Base-by-base conservation (phyloP, 2,797 vertebrate species). In the Danio choprae region DNA sequence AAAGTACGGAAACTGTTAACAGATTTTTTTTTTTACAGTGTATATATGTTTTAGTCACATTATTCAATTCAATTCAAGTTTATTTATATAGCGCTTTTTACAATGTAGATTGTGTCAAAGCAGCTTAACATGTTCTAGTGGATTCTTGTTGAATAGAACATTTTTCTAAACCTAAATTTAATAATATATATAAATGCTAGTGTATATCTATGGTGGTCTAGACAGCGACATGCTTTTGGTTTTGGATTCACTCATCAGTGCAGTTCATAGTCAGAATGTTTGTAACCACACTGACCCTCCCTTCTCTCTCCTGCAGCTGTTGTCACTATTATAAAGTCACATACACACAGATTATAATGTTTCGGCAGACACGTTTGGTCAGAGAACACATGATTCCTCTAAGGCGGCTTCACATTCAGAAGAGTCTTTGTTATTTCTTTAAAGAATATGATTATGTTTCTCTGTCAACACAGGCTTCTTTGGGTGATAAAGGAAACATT, bases 191-290 rank as follows among this genome's bases (percentile, higher is more conserved):
- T n/a, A n/a, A n/a, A n/a, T 46, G 10, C n/a, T n/a, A n/a, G n/a
- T 9, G 10, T 64, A 38, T 20, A 6, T 51, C 22, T 40, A 50
- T 71, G n/a, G 12, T 38, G 7, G 41, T 48, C 12, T 62, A 36
- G 36, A 83, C 38, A 83, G 77, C 84, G 78, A 75, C 79, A 81
- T 88, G 83, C 89, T 81, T 51, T 11, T 86, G 76, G 80, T 86
- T 10, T 36, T 46, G 13, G 9, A 20, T 44, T 11, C 9, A 15
- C 56, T 9, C 40, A 10, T 53, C 6, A 4, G 46, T 5, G 13
- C 2, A 77, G 38, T 62, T 62, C 41, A 75, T 40, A 53, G 51
- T 70, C 36, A 55, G 72, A 71, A 63, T 53, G 20, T 40, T 12
- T 56, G 41, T 60, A 59, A 10, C 48, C 38, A n/a, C 15, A 38